Evolutionary conservation across 2,113 vertebrate species (phyloP), one percentile per base, ranked within the genome.

Genomic region (Onychostoma macrolepis): DNA sequence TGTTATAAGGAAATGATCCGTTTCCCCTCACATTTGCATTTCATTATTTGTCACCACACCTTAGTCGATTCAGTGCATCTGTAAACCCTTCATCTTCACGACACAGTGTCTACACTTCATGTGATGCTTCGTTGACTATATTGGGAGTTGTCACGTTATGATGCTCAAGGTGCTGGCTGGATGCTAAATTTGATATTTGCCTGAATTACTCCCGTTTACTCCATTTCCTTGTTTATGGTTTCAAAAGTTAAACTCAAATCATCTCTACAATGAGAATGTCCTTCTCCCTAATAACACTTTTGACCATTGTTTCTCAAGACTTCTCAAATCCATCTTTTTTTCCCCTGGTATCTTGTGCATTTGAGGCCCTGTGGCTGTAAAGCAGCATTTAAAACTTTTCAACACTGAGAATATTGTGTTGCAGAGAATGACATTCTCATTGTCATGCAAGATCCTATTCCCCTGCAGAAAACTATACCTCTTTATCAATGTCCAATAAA

Each of bases 21-120:
- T 24, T 3, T n/a, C 24, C 41, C 19, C 12, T 17, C 24, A 24
- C 43, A 71, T 69, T 83, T 69, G 63, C 63, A 67, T 69, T 48
- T 50, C 19, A 33, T 43, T 69, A 69, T 83, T 33, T 83, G 28
- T 24, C 80, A 83, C 33, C 53, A 53, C 79, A 78, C 78, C 78
- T 63, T 48, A 48, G 4, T 43, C 26, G 4, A 19, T 48, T 48
- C 26, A 45, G 36, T 69, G 26, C 26, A 83, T 43, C 38, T 43
- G 36, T 45, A 82, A 65, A 82, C n/a, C 24, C 13, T 28, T 78
- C 13, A 21, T 78, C 48, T 30, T 7, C 26, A 15, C 0, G 19
- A 83, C 80, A 79, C 45, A 33, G 9, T 33, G 61, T 83, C 41
- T 33, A 69, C 80, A 83, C 13, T 17, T 28, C 19, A 50, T 33